Evolutionary conservation across 35 echinoderm and acorn worm genomes (phyloP).

Genomic region (Acanthaster planci): DNA sequence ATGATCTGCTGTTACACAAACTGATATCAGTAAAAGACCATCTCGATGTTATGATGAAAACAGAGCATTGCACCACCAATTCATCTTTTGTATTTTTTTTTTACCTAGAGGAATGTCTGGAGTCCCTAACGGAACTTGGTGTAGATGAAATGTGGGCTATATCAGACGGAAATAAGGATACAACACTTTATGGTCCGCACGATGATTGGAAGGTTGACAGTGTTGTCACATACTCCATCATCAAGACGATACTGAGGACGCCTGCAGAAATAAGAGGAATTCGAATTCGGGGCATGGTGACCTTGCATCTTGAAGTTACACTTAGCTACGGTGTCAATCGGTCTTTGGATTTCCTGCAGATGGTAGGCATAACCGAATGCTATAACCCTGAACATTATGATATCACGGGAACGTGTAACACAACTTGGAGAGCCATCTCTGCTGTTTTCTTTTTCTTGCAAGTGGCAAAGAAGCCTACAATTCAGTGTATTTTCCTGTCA

Average conservation of each 20-base stretch:
- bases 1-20: not conserved
- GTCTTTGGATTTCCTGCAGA: not conserved
- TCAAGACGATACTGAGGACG: not conserved
- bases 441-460: no score
- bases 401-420: no score
- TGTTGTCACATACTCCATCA: not conserved
- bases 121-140: not conserved
- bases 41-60: no score
- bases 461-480: no score
- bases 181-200: not conserved
- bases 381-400: not conserved
- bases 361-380: not conserved
- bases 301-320: not conserved
- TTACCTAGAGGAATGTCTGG: not conserved
- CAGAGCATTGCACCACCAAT: no score
- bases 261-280: not conserved
- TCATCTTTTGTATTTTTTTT: no score
- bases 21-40: no score
- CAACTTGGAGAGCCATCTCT: no score
- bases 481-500: no score
- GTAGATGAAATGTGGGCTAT: not conserved
- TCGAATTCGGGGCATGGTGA: not conserved
- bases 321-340: not conserved
- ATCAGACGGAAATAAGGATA: not conserved
- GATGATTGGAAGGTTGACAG: not conserved